phyloP scores from a whole-genome alignment of 2,888 invertebrate genomes.

The Cylindroiulus punctatus region DNA sequence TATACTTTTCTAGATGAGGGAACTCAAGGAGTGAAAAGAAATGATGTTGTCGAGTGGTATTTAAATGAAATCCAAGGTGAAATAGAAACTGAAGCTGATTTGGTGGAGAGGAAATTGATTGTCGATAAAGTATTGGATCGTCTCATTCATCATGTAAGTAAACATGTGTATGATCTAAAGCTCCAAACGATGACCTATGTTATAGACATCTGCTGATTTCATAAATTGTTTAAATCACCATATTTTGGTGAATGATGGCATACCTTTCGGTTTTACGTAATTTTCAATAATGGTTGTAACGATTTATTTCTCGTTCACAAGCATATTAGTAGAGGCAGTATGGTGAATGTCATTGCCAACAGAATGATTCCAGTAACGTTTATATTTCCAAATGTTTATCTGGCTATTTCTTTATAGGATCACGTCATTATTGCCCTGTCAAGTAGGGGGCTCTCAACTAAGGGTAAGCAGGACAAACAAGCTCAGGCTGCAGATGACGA shows the following conservation, averaged over 20 bases:
- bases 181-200: too few relatives aligned
- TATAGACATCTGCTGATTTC: too few relatives aligned
- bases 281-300: too few relatives aligned
- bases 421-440: slow-evolving; percentile 83
- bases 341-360: too few relatives aligned
- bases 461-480: slow-evolving; percentile 65
- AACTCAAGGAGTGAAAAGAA: slow-evolving; percentile 70
- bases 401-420: slow-evolving; percentile 72
- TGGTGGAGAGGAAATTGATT: slow-evolving; percentile 85
- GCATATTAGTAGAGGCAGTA: too few relatives aligned
- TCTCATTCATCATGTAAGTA: slow-evolving; percentile 81
- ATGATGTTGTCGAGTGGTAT: slow-evolving; percentile 93
- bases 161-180: slow-evolving; percentile 52
- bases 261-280: too few relatives aligned
- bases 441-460: slow-evolving; percentile 71
- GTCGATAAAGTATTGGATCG: slow-evolving; percentile 95
- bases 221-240: too few relatives aligned
- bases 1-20: slow-evolving; percentile 59
- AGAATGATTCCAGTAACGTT: neutral
- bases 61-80: slow-evolving; percentile 85
- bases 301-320: too few relatives aligned
- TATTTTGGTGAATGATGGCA: too few relatives aligned
- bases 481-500: slow-evolving; percentile 75
- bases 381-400: slow-evolving; percentile 18
- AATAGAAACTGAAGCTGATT: slow-evolving; percentile 90